Percentiles rank a stretch among this genome's conserved stretches.
Evolutionary conservation across 2,888 invertebrate species (phyloP).

Genomic region (Phlogophora meticulosa): DNA sequence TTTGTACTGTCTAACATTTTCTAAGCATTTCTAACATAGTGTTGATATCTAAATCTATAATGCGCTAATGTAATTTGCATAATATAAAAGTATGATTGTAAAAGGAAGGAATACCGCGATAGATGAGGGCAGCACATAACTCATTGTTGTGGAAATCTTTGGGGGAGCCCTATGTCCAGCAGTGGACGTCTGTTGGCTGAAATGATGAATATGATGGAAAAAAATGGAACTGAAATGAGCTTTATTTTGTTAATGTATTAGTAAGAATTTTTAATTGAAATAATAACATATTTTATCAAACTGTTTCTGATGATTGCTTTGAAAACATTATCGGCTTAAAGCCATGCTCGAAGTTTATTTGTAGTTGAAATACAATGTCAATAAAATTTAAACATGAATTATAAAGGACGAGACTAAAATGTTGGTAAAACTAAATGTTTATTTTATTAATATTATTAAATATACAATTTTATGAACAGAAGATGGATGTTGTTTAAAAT

Average conservation of each 20-base stretch:
- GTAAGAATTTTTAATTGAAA: conserved; percentile 20
- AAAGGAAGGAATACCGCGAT: too few species aligned
- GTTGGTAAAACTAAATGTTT: conserved; percentile 15
- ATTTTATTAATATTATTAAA: conserved; percentile 26
- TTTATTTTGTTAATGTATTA: conserved; percentile 49
- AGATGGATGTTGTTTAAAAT: conserved; percentile 17
- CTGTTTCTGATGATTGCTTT: neutral
- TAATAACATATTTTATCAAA: neutral
- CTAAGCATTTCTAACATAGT: conserved; percentile 36
- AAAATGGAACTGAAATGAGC: conserved; percentile 43
- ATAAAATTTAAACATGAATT: conserved; percentile 7
- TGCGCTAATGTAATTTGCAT: conserved; percentile 31
- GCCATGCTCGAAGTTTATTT: conserved; percentile 8
- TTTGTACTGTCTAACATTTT: conserved; percentile 18
- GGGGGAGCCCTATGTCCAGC: too few species aligned
- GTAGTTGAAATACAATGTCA: conserved; percentile 4
- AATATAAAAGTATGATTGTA: conserved; percentile 1
- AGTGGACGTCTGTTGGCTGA: too few species aligned
- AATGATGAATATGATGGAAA: too few species aligned
- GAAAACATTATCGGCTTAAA: conserved; percentile 13
- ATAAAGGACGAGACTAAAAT: conserved; percentile 32
- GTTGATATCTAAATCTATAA: conserved; percentile 25
- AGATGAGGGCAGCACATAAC: too few species aligned
- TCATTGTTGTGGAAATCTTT: too few species aligned
- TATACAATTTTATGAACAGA: conserved; percentile 24